These are phyloP conservation scores for Lymantria monacha DNA, from an alignment of 2,888 invertebrate species.

Conservation along the genomic window DNA sequence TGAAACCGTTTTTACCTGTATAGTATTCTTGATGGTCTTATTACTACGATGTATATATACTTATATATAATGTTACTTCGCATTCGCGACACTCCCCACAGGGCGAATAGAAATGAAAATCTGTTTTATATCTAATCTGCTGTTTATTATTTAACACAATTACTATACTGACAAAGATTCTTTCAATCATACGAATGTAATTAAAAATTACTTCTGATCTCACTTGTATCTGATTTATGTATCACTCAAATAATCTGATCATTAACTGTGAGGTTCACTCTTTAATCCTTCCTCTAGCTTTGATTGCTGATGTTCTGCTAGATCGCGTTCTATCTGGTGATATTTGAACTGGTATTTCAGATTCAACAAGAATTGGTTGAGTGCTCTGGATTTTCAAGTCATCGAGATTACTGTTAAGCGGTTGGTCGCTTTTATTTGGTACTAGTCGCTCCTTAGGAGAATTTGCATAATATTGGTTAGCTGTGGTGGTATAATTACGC, in stretches of 20 bases:
- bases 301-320: not conserved
- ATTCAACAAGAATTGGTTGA: not conserved
- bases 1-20: slow-evolving; percentile 11
- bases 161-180: too few relatives aligned
- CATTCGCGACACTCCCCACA: not conserved
- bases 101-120: not conserved
- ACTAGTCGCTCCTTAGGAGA: not conserved
- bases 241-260: not conserved
- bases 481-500: too few relatives aligned
- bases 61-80: not conserved
- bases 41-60: too few relatives aligned
- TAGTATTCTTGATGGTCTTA: slow-evolving; percentile 12
- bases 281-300: not conserved
- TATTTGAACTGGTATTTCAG: not conserved
- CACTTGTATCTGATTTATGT: not conserved
- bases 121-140: not conserved
- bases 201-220: not conserved
- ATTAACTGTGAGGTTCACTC: not conserved
- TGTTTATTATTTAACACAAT: not conserved
- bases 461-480: too few relatives aligned
- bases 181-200: not conserved
- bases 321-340: not conserved
- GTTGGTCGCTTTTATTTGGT: not conserved
- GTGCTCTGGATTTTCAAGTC: not conserved
- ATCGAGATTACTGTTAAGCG: not conserved